Conservation (phyloP, 1,140 invertebrate species). For the Temnothorax curvispinosus region DNA sequence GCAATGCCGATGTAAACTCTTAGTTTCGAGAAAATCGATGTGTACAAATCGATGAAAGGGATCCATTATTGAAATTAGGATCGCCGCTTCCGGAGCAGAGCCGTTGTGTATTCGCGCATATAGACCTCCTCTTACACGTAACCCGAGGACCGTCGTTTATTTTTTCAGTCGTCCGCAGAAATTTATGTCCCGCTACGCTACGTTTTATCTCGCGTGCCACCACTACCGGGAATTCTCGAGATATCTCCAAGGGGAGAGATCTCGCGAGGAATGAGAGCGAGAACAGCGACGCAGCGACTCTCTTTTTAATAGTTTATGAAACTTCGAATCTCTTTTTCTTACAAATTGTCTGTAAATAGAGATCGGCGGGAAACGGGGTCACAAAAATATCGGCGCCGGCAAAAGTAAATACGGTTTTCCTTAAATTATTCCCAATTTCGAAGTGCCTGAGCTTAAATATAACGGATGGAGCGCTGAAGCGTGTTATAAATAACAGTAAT, state of each 20-base stretch:
- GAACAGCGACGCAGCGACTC: not conserved
- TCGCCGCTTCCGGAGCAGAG: not conserved
- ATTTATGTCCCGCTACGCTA: slow-evolving; percentile 46
- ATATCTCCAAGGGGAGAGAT: not conserved
- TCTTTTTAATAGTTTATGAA: not conserved
- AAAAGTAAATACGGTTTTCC: slow-evolving; percentile 1
- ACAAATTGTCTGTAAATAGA: not conserved
- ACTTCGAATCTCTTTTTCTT: not conserved
- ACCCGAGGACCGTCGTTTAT: slow-evolving; percentile 52
- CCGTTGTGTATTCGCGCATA: not conserved
- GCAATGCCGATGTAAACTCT: no score
- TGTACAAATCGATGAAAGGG: not conserved
- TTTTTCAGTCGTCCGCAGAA: slow-evolving; percentile 51
- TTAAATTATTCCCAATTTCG: slow-evolving; percentile 11
- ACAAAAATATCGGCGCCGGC: not conserved
- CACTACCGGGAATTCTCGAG: slow-evolving; percentile 41
- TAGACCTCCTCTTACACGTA: not conserved
- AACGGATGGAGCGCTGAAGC: not conserved
- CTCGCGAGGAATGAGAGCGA: not conserved
- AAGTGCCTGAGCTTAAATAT: slow-evolving; percentile 18
- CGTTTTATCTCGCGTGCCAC: slow-evolving; percentile 42
- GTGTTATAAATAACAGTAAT: not conserved
- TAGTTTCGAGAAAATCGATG: not conserved
- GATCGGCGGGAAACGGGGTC: not conserved
- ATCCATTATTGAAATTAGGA: slow-evolving; percentile 12